Evolutionary conservation across 1,140 invertebrate species (phyloP).

Genomic region (Anastrepha ludens): DNA sequence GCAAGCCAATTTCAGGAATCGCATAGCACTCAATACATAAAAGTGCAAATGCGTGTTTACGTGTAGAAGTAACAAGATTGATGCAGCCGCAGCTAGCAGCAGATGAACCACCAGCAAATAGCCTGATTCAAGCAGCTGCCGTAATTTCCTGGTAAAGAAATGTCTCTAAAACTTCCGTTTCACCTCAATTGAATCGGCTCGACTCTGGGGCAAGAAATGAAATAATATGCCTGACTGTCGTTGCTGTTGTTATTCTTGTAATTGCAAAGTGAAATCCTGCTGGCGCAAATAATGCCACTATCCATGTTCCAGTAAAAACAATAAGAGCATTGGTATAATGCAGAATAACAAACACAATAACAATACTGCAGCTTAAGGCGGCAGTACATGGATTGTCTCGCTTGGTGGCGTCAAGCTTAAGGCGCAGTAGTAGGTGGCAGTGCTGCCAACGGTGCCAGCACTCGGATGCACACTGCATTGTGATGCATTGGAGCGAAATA

Average conservation of each 20-base stretch:
- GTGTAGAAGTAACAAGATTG: too few relatives aligned
- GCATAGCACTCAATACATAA: too few relatives aligned
- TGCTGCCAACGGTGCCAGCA: too few relatives aligned
- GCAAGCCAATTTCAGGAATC: too few relatives aligned
- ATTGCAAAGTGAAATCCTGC: neutral
- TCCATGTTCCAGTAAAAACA: neutral
- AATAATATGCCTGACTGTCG: neutral
- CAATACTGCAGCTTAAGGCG: too few relatives aligned
- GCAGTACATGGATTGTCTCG: neutral
- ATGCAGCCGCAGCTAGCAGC: too few relatives aligned
- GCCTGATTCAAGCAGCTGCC: neutral
- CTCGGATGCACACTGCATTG: too few relatives aligned
- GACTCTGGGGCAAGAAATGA: too few relatives aligned
- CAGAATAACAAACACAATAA: neutral
- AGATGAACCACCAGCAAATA: neutral
- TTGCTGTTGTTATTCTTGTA: neutral
- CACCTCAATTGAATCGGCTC: too few relatives aligned
- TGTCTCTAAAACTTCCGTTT: neutral
- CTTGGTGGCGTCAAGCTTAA: neutral
- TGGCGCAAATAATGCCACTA: neutral
- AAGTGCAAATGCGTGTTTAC: too few relatives aligned
- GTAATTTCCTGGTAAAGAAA: neutral
- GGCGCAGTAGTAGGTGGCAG: too few relatives aligned
- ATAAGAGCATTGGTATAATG: neutral
- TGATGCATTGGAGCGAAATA: too few relatives aligned